Conservation (phyloP, 2,113 vertebrate genomes). For the Jaculus jaculus region DNA sequence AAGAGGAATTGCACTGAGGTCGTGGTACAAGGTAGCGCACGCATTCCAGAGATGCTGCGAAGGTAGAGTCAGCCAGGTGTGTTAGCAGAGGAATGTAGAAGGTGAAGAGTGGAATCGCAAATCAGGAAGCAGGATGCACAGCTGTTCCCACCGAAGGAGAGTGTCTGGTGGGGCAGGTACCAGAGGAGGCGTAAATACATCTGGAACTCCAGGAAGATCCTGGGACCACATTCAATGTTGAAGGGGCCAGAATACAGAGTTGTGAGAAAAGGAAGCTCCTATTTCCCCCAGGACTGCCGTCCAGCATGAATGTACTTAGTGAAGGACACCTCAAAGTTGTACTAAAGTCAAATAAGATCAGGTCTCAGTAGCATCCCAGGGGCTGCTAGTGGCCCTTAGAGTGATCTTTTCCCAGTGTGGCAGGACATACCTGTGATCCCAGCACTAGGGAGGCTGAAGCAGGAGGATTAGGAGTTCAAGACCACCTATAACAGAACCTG, state of each 20-base stretch:
- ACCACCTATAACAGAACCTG: no score
- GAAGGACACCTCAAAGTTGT: not conserved
- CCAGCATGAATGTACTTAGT: not conserved
- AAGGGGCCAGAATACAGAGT: not conserved
- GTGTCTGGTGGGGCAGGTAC: no score
- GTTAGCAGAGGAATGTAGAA: not conserved
- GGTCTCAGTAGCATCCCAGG: not conserved
- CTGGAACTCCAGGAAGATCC: not conserved
- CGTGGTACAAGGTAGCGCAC: not conserved
- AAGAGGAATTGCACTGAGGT: not conserved
- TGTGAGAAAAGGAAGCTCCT: not conserved
- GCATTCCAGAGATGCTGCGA: not conserved
- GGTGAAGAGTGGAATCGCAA: not conserved
- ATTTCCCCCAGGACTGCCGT: no score
- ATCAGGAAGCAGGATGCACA: no score
- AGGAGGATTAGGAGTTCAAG: no score
- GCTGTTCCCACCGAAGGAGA: not conserved
- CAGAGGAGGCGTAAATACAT: no score
- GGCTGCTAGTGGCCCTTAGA: not conserved
- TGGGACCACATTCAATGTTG: fast-evolving
- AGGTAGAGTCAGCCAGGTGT: not conserved
- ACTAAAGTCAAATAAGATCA: not conserved
- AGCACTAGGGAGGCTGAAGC: no score
- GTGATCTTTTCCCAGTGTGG: not conserved
- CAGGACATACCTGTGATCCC: no score